Percentiles rank a stretch among this genome's conserved stretches.
phyloP scores from a whole-genome alignment of 2,113 vertebrate species.

The Erinaceus europaeus region DNA sequence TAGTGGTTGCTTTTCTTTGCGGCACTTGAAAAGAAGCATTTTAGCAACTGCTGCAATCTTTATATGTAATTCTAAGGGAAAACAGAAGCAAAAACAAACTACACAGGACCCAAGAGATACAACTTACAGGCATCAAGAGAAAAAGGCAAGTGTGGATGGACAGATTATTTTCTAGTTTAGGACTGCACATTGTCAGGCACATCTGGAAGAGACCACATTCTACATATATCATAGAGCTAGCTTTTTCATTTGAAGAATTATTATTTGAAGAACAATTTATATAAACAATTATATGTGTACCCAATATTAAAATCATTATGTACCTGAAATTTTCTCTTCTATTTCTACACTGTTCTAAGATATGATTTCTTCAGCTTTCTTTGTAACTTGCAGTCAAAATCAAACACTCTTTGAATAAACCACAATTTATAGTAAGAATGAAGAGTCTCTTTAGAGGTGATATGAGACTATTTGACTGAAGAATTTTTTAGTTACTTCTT shows the following conservation, averaged over 20 bases:
- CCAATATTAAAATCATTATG: neutral
- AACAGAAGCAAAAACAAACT: neutral
- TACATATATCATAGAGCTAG: neutral
- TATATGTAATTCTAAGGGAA: neutral
- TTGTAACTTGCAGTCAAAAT: neutral
- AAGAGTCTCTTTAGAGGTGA: neutral
- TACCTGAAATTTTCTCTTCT: neutral
- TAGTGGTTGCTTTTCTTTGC: neutral
- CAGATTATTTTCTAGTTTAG: accelerated
- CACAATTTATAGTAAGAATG: neutral
- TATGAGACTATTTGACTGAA: neutral
- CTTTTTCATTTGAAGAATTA: neutral
- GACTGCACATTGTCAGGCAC: neutral
- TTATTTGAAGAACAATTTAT: neutral
- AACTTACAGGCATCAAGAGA: neutral
- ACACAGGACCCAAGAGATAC: neutral
- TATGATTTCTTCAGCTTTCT: neutral
- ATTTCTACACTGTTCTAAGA: neutral
- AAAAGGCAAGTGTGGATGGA: neutral
- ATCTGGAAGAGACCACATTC: accelerated
- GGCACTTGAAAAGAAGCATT: neutral
- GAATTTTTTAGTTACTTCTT: neutral
- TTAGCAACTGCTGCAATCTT: neutral
- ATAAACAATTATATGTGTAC: neutral
- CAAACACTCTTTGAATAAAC: neutral